These are phyloP conservation scores for Scleropages formosus DNA, from an alignment of 2,797 vertebrate species.

Conservation along the genomic window DNA sequence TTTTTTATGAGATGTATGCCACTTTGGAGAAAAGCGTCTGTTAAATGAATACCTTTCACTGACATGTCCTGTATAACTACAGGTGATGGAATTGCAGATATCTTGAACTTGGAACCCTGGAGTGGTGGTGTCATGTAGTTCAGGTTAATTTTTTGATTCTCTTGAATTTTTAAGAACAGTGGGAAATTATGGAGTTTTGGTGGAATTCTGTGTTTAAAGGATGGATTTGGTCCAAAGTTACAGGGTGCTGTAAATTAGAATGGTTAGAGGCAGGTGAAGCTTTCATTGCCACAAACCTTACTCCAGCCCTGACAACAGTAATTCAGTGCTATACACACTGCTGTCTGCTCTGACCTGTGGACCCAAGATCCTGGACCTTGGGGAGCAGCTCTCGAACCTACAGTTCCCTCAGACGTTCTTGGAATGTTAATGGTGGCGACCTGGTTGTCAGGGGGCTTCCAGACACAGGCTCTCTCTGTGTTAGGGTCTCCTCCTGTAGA, in stretches of 20 bases:
- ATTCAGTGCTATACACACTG: not conserved
- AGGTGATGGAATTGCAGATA: too few species aligned
- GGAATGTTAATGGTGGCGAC: constrained; percentile 63
- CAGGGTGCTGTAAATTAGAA: not conserved
- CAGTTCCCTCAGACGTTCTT: constrained; percentile 47
- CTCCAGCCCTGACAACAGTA: too few species aligned
- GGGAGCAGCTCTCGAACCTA: not conserved
- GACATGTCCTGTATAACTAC: too few species aligned
- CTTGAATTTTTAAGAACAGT: too few species aligned
- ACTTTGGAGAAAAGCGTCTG: too few species aligned
- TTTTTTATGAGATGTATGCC: too few species aligned
- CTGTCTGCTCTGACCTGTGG: not conserved
- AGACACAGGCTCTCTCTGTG: constrained; percentile 68
- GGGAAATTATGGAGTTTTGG: not conserved
- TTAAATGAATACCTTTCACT: too few species aligned
- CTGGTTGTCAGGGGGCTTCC: constrained; percentile 50
- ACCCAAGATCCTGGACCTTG: not conserved
- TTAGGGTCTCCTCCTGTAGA: constrained; percentile 63
- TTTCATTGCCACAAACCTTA: too few species aligned
- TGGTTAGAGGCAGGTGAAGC: too few species aligned
- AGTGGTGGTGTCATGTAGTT: too few species aligned
- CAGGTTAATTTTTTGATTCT: too few species aligned
- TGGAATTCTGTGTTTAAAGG: not conserved
- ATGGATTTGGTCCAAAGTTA: not conserved
- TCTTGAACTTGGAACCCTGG: too few species aligned